Percentiles rank a stretch among this genome's conserved stretches.
Evolutionary conservation across 2,888 invertebrate species (phyloP).

Genomic region (Erynnis tages): DNA sequence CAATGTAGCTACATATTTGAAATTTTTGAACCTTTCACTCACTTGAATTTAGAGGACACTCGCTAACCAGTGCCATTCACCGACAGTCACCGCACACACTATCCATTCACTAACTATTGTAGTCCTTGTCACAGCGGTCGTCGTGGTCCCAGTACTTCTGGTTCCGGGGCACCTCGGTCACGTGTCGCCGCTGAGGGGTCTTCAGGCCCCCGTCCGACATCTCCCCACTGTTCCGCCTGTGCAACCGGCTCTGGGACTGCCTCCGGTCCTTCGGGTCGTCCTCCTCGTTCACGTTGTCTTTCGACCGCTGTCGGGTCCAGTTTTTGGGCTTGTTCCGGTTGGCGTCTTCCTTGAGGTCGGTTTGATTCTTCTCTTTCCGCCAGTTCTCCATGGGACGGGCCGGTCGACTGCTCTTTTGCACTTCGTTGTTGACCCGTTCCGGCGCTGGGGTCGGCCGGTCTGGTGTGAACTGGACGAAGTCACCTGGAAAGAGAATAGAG

Average conservation of each 20-base stretch:
- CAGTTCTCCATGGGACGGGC: slow-evolving; percentile 62
- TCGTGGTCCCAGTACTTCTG: slow-evolving; percentile 76
- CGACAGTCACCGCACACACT: slow-evolving; percentile 2
- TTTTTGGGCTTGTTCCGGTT: slow-evolving; percentile 55
- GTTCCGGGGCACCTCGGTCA: slow-evolving; percentile 66
- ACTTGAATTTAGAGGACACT: background rate
- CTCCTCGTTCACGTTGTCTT: slow-evolving; percentile 57
- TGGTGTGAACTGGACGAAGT: slow-evolving; percentile 43
- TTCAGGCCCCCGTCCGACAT: slow-evolving; percentile 39
- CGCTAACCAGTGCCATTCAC: background rate
- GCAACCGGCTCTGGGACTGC: slow-evolving; percentile 45
- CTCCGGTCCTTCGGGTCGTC: slow-evolving; percentile 45
- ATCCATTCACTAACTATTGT: slow-evolving; percentile 63
- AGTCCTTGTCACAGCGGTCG: slow-evolving; percentile 71
- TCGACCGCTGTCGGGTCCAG: slow-evolving; percentile 62
- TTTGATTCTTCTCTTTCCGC: slow-evolving; percentile 64
- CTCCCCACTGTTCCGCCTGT: slow-evolving; percentile 56
- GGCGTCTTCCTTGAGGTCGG: slow-evolving; percentile 50
- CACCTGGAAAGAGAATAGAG: too few relatives aligned
- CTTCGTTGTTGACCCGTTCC: slow-evolving; percentile 60
- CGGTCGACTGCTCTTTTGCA: slow-evolving; percentile 51
- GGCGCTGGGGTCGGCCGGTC: slow-evolving; percentile 37
- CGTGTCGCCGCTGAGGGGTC: slow-evolving; percentile 55
- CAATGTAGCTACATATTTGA: too few relatives aligned
- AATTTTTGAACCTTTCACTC: too few relatives aligned